phyloP scores from a whole-genome alignment of 1,140 invertebrate species.

The Temnothorax longispinosus region DNA sequence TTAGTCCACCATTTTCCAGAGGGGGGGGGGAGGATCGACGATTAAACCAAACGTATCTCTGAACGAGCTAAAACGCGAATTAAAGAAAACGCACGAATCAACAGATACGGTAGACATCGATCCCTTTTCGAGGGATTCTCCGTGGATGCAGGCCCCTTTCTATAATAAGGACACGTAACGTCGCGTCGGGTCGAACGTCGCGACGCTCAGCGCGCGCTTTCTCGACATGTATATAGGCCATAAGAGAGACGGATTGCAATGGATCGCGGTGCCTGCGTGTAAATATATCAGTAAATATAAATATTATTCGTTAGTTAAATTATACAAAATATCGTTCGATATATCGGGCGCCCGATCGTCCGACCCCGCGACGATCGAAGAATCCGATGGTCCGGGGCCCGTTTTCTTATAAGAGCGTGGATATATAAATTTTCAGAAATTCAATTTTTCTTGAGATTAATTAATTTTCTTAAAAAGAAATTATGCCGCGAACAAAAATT shows the following conservation, averaged over 20 bases:
- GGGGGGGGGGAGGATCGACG: not conserved
- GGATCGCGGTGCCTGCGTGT: slow-evolving; percentile 29
- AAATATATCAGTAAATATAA: slow-evolving; percentile 60
- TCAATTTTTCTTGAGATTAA: not conserved
- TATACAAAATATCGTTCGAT: slow-evolving; percentile 66
- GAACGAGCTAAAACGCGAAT: not conserved
- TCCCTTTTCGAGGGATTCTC: not conserved
- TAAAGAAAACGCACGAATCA: not conserved
- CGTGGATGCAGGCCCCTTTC: not conserved
- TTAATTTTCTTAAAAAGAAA: not conserved
- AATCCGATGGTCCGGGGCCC: slow-evolving; percentile 1
- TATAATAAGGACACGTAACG: slow-evolving; percentile 11
- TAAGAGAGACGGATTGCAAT: slow-evolving; percentile 60
- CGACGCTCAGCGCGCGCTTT: slow-evolving; percentile 3
- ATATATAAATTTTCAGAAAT: not conserved
- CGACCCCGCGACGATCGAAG: slow-evolving; percentile 17
- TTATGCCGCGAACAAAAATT: not conserved
- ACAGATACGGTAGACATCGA: not conserved
- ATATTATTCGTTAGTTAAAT: slow-evolving; percentile 55
- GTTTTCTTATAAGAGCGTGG: not conserved
- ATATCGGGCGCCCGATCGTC: slow-evolving; percentile 12
- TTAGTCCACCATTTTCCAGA: slow-evolving; percentile 53
- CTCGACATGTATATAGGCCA: slow-evolving; percentile 55
- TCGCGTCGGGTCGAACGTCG: slow-evolving; percentile 29
- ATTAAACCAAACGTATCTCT: not conserved